These are phyloP conservation scores for Cheilosia urbana DNA, from an alignment of 2,888 invertebrate genomes.

Conservation along the genomic window DNA sequence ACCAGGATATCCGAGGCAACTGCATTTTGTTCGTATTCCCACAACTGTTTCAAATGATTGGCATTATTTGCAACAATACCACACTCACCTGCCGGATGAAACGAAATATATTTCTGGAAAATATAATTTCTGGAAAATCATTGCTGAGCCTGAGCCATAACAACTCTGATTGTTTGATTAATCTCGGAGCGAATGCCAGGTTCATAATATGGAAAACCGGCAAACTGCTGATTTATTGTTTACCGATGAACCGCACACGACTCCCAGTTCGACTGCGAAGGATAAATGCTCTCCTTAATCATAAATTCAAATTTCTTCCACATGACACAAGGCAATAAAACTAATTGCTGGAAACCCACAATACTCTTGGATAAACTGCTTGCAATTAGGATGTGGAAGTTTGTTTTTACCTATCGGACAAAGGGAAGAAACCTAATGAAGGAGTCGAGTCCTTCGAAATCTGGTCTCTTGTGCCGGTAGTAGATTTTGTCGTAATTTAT, in stretches of 20 bases:
- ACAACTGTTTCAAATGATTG: too few species aligned
- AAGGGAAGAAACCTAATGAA: background rate
- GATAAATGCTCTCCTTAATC: conserved; percentile 52
- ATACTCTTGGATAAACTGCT: conserved; percentile 47
- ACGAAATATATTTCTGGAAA: too few species aligned
- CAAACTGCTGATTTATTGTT: conserved; percentile 37
- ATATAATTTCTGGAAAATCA: too few species aligned
- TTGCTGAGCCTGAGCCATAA: too few species aligned
- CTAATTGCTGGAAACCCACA: conserved; percentile 66
- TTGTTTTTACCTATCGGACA: conserved; percentile 38
- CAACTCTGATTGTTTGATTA: conserved; percentile 16
- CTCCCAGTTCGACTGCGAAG: conserved; percentile 10
- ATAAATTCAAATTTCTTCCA: conserved; percentile 69
- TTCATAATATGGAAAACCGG: conserved; percentile 43
- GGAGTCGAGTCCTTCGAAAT: conserved; percentile 29
- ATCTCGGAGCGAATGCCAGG: background rate
- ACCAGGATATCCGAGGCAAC: too few species aligned
- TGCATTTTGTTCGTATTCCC: too few species aligned
- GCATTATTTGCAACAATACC: too few species aligned
- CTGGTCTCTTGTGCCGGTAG: conserved; percentile 35
- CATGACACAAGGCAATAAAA: conserved; percentile 66
- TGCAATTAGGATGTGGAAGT: conserved; percentile 57
- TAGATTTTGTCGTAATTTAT: conserved; percentile 53
- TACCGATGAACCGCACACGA: conserved; percentile 13
- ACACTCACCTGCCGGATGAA: too few species aligned